A percentile compares a stretch with the other conserved stretches of the same genome.
These are phyloP conservation scores for Lagopus muta DNA, from an alignment of 2,113 vertebrate genomes.

Conservation along the genomic window DNA sequence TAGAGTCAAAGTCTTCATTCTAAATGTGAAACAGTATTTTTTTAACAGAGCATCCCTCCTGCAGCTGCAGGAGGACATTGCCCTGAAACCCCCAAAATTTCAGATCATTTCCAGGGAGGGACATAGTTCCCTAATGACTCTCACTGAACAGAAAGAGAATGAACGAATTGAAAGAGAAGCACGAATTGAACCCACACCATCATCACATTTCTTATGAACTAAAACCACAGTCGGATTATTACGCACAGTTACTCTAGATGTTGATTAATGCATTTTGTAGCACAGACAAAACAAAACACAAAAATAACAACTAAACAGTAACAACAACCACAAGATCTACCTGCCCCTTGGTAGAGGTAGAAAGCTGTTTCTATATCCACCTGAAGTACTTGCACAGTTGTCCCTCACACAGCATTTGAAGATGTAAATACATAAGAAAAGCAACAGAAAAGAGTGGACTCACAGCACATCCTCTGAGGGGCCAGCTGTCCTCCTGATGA, in stretches of 20 bases:
- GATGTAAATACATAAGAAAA: neutral
- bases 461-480: neutral
- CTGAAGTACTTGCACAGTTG: neutral
- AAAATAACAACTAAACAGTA: neutral
- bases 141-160: neutral
- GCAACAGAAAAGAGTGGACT: neutral
- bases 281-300: neutral
- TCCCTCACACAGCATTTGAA: neutral
- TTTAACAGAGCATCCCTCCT: neutral
- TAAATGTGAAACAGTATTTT: neutral
- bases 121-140: neutral
- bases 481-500: neutral
- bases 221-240: neutral
- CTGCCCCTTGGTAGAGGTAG: neutral
- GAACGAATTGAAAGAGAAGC: neutral
- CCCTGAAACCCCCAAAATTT: neutral
- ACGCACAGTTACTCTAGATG: fast-evolving
- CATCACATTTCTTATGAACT: neutral
- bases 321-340: neutral
- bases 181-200: neutral
- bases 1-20: neutral
- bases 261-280: neutral
- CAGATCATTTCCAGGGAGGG: neutral
- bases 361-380: neutral
- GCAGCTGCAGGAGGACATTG: neutral